Evolutionary conservation across 1,140 invertebrate species (phyloP), one percentile per base, ranked within the genome.

Genomic region (Aphaenogaster ashmeadi): DNA sequence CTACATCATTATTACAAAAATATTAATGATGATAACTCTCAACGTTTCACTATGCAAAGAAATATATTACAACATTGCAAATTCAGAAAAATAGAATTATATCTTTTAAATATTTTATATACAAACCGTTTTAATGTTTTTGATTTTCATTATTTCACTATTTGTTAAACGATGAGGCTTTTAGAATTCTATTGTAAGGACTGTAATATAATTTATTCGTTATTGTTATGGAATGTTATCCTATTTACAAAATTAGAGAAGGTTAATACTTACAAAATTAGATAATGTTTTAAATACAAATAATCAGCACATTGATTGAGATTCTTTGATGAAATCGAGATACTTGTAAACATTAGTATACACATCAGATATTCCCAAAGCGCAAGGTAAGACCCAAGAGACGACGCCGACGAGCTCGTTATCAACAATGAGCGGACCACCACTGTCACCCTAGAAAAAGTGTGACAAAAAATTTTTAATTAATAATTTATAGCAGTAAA

Each of bases 331-430:
- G 96, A 96, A 97, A 0, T 93, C 87, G 0, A 94, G 72, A 80
- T 96, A 96, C 0, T 92, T 93, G 18, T 91, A 94, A 33, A 97
- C 95, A 89, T 96, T 95, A 3, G 96, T 96, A 69, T 96, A 97
- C 4, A 97, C 96, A 85, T 97, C 97, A 13, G 97, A 97, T 85
- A 95, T 95, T 7, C 96, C 96, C 62, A 92, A 89, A n/a, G 96
- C 97, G 92, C 97, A 97, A 1, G 96, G 96, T 13, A 95, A 95
- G 9, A 97, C 97, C 95, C 96, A 97, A 13, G 97, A 97, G 3
- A 97, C 96, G 36, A 97, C 93, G 56, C 97, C 97, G 80, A 96
- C 96, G 44, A 97, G 93, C 79, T 95, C 91, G 11, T 93, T 92
- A 74, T 94, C 91, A 6, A 87, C 80, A n/a, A 95, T 94, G 54